Evolutionary conservation across 2,113 vertebrate genomes (phyloP).

Genomic region (Damaliscus lunatus): DNA sequence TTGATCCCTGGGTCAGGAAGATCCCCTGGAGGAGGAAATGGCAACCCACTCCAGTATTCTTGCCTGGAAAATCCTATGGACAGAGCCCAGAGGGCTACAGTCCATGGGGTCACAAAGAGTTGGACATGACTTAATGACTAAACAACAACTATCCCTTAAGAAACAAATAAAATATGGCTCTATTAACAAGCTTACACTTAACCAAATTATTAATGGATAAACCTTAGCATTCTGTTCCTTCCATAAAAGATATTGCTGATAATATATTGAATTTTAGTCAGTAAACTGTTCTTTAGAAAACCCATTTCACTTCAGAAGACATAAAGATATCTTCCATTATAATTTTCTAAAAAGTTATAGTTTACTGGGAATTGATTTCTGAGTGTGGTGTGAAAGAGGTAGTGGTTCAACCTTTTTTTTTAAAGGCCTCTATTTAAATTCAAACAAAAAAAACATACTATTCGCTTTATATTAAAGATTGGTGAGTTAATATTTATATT

Average conservation of each 20-base stretch:
- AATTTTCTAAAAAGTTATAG: not conserved
- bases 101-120: not conserved
- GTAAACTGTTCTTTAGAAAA: not conserved
- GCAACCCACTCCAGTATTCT: not conserved
- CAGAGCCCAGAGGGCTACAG: not conserved
- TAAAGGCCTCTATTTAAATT: not conserved
- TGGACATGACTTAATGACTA: not conserved
- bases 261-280: not conserved
- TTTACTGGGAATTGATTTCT: not conserved
- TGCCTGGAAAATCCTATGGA: not conserved
- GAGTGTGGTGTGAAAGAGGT: not conserved
- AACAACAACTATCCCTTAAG: not conserved
- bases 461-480: not conserved
- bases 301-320: not conserved
- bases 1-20: not conserved
- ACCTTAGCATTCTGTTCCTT: not conserved
- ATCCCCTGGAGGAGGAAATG: not conserved
- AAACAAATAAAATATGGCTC: not conserved
- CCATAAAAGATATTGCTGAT: not conserved
- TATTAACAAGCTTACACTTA: not conserved
- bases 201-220: not conserved
- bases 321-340: not conserved
- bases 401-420: not conserved
- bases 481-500: not conserved
- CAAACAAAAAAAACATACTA: not conserved